A percentile compares a stretch with the other conserved stretches of the same genome.
These are phyloP conservation scores for Melanogrammus aeglefinus DNA, from an alignment of 2,797 vertebrate species.

Conservation along the genomic window DNA sequence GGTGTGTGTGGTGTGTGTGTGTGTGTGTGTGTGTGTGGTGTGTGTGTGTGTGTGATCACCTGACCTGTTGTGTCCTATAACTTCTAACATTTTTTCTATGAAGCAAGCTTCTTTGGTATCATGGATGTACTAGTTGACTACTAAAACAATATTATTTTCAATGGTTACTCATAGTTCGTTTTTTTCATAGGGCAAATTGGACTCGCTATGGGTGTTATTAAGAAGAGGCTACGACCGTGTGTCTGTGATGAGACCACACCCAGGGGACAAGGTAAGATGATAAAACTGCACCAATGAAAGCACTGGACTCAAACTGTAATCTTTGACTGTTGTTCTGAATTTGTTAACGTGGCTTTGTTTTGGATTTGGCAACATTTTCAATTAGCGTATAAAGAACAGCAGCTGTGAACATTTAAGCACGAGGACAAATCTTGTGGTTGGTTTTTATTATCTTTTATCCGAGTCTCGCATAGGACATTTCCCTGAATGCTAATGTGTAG, in stretches of 20 bases:
- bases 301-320: not conserved
- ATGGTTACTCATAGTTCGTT: not conserved
- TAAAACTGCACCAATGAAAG: not conserved
- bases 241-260: conserved; percentile 95
- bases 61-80: not conserved
- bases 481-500: not conserved
- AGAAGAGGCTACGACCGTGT: conserved; percentile 93
- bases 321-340: not conserved
- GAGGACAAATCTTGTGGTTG: not conserved
- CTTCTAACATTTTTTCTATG: not conserved
- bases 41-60: not conserved
- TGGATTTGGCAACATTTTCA: conserved; percentile 11
- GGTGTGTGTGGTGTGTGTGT: no score
- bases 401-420: not conserved
- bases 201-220: conserved; percentile 91
- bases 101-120: not conserved
- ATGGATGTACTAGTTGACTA: not conserved
- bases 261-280: conserved; percentile 90
- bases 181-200: conserved; percentile 84
- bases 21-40: conserved; percentile 5
- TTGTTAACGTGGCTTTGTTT: conserved; percentile 20
- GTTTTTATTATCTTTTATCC: not conserved
- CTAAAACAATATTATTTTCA: not conserved
- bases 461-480: not conserved
- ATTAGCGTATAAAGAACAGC: not conserved